Conservation (phyloP, 2,113 vertebrate species). For the Cricetomys ansorgei region DNA sequence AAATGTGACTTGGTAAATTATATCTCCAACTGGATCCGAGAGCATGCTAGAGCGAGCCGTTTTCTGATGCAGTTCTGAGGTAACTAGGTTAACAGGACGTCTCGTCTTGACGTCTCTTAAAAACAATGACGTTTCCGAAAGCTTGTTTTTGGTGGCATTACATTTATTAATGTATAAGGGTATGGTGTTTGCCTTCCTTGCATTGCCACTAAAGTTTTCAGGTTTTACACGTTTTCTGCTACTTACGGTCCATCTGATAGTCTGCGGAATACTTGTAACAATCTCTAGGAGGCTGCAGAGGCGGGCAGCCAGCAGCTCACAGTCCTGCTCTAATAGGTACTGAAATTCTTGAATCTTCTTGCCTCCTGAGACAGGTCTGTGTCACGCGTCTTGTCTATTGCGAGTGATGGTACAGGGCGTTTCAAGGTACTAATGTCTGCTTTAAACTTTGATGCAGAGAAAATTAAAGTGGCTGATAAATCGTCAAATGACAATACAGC, state of each 20-base stretch:
- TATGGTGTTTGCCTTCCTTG: neutral
- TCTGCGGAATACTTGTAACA: neutral
- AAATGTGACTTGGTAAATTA: conserved; percentile 57
- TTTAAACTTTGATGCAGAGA: conserved; percentile 58
- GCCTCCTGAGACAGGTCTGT: neutral
- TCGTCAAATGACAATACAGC: conserved; percentile 36
- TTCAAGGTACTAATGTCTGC: conserved; percentile 16
- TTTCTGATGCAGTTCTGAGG: conserved; percentile 38
- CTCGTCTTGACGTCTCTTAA: conserved; percentile 48
- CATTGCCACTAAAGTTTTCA: conserved; percentile 43
- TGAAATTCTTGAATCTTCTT: neutral
- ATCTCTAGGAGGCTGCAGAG: neutral
- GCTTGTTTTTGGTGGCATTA: neutral
- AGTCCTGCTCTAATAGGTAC: neutral
- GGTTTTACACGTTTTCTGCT: conserved; percentile 25
- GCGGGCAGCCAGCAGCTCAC: neutral
- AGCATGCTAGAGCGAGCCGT: neutral
- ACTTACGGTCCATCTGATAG: neutral
- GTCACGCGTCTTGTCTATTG: neutral
- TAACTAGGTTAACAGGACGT: conserved; percentile 22
- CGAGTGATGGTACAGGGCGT: neutral
- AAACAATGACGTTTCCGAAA: conserved; percentile 49
- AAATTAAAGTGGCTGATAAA: conserved; percentile 48
- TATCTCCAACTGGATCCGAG: neutral
- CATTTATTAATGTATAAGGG: conserved; percentile 34